These are phyloP conservation scores for Clostera curtula DNA, from an alignment of 2,888 invertebrate species.

Conservation along the genomic window DNA sequence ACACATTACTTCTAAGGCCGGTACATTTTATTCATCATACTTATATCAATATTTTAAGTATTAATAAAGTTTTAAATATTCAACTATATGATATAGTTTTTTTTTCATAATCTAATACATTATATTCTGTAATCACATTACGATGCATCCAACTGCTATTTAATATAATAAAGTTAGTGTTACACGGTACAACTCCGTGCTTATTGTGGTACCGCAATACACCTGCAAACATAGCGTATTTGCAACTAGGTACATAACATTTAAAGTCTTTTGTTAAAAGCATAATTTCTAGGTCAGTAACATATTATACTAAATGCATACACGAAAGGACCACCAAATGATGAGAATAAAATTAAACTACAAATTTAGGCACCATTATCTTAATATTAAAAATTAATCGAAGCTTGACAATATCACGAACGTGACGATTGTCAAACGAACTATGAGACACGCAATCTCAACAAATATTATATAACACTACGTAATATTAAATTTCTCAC, in stretches of 20 bases:
- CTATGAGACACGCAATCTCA: constrained; percentile 14
- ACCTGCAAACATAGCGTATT: constrained; percentile 9
- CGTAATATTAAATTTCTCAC: constrained; percentile 26
- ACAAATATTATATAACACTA: constrained; percentile 22
- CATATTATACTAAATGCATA: constrained; percentile 33
- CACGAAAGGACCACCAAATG: constrained; percentile 22
- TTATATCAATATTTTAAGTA: constrained; percentile 66
- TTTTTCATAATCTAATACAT: constrained; percentile 53
- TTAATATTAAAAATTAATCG: constrained; percentile 44
- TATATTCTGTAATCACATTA: constrained; percentile 47
- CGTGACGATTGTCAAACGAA: constrained; percentile 9
- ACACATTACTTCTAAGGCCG: constrained; percentile 68
- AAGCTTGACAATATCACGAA: too few species aligned
- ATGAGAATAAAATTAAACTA: constrained; percentile 28
- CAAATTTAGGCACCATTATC: constrained; percentile 59
- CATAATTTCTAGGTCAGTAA: constrained; percentile 18
- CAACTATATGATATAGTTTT: constrained; percentile 49
- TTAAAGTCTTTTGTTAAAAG: constrained; percentile 8
- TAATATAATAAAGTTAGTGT: constrained; percentile 3
- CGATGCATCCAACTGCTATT: constrained; percentile 21
- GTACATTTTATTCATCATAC: constrained; percentile 56
- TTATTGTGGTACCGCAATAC: not conserved
- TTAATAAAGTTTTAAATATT: constrained; percentile 51
- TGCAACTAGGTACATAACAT: constrained; percentile 5
- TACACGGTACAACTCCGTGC: constrained; percentile 2